phyloP scores from a whole-genome alignment of 2,113 vertebrate genomes.

The Cnemophilus loriae region DNA sequence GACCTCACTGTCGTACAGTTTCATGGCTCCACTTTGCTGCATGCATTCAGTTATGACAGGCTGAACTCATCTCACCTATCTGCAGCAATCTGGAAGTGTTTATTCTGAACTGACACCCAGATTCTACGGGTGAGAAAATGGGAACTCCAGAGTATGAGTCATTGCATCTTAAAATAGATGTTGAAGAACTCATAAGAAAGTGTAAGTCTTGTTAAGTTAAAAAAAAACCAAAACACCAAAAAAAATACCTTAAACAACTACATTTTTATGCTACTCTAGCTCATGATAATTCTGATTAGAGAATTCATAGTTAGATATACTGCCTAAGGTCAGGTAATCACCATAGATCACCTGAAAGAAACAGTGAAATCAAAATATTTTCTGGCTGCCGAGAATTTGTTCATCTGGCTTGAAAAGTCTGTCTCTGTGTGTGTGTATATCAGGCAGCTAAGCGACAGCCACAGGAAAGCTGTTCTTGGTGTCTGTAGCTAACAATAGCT shows the following conservation, averaged over 20 bases:
- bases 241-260: not conserved
- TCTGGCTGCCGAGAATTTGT: not conserved
- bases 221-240: not conserved
- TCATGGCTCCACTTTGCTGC: not conserved
- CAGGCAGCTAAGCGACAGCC: not conserved
- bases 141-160: not conserved
- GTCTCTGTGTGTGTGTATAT: not conserved
- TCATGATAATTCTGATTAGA: not conserved
- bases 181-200: not conserved
- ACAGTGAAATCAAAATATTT: not conserved
- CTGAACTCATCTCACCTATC: not conserved
- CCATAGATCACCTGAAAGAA: not conserved
- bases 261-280: not conserved
- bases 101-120: not conserved
- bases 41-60: not conserved
- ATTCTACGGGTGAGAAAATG: not conserved
- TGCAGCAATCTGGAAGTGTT: not conserved
- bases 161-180: not conserved
- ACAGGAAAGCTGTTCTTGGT: not conserved
- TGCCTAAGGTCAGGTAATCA: not conserved
- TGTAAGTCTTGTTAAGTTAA: not conserved
- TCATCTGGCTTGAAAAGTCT: not conserved
- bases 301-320: not conserved
- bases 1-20: not conserved
- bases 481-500: not conserved